A percentile compares a stretch with the other conserved stretches of the same genome.
Evolutionary conservation across 2,888 invertebrate species (phyloP).

Genomic region (Labia minor): DNA sequence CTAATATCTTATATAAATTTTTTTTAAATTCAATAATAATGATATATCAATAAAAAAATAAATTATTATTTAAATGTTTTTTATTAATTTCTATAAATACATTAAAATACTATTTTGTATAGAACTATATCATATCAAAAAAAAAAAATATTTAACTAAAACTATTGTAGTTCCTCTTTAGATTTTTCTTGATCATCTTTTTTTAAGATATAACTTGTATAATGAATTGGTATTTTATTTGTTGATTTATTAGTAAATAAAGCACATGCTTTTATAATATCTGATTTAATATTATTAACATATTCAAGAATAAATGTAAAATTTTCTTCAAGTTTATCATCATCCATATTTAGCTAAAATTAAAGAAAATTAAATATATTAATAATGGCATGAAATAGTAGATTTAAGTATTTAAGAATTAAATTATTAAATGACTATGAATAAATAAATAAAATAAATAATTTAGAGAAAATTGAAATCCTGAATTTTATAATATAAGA

Average conservation of each 20-base stretch:
- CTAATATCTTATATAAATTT: too few relatives aligned
- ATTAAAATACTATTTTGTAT: too few relatives aligned
- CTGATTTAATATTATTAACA: constrained; percentile 37
- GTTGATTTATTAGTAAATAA: not conserved
- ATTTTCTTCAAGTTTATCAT: constrained; percentile 59
- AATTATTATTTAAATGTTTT: too few relatives aligned
- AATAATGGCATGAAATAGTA: too few relatives aligned
- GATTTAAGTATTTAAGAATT: constrained; percentile 19
- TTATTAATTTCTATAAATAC: too few relatives aligned
- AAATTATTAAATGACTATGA: constrained; percentile 14
- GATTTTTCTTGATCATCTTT: not conserved
- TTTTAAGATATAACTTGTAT: not conserved
- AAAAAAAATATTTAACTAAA: too few relatives aligned
- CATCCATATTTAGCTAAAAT: constrained; percentile 60
- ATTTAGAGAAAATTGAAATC: too few relatives aligned
- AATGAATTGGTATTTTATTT: not conserved
- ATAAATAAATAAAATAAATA: too few relatives aligned
- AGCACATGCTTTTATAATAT: not conserved
- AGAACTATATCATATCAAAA: too few relatives aligned
- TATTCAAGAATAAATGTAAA: constrained; percentile 53
- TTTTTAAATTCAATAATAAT: too few relatives aligned
- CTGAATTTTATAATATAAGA: too few relatives aligned
- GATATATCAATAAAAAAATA: too few relatives aligned
- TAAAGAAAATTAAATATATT: constrained; percentile 30
- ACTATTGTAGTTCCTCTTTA: not conserved